Evolutionary conservation across 2,888 invertebrate genomes (phyloP), one percentile per base, ranked within the genome.

Genomic region (Dicycla oo): DNA sequence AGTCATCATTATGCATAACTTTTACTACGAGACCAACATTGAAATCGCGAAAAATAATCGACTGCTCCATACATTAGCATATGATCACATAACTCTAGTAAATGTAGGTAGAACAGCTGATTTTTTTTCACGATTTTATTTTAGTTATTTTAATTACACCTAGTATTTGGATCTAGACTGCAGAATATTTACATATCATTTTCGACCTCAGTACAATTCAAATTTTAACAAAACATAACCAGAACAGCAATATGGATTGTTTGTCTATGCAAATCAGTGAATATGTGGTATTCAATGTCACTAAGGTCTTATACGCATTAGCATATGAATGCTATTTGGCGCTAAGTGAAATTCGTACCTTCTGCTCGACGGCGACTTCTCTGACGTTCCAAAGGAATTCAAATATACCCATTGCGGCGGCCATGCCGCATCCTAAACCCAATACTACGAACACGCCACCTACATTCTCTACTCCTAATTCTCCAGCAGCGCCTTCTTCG

Each of bases 381-480:
- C 98, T 97, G 5, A 98, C 97, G 91, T 98, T 98, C 98, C 98
- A 98, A 1, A 98, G 95, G 90, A 99, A 99, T 93, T 99, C 99
- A n/a, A 97, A 95, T 43, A 98, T 94, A 6, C 98, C 98, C 85
- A 99, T 97, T 2, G 97, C 89, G 40, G 98, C 96, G 0, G 98
- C 98, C 67, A 97, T 95, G 0, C 96, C 93, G 76, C 98, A 97
- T 0, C 99, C 99, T 53, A 97, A 96, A 1, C 97, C 97, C 49
- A 99, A 94, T 0, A 99, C 98, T 10, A 99, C 97, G 92, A 99
- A 99, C 30, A 99, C 98, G 67, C 99, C 99, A 58, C 99, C 99
- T 0, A 99, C 98, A 92, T 99, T 99, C 73, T 97, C 97, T 80
- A 99, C 96, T 8, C 98, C 98, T 63, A 99, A 93, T 86, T 97